phyloP scores from a whole-genome alignment of 2,113 vertebrate genomes.

The Echinops telfairi region DNA sequence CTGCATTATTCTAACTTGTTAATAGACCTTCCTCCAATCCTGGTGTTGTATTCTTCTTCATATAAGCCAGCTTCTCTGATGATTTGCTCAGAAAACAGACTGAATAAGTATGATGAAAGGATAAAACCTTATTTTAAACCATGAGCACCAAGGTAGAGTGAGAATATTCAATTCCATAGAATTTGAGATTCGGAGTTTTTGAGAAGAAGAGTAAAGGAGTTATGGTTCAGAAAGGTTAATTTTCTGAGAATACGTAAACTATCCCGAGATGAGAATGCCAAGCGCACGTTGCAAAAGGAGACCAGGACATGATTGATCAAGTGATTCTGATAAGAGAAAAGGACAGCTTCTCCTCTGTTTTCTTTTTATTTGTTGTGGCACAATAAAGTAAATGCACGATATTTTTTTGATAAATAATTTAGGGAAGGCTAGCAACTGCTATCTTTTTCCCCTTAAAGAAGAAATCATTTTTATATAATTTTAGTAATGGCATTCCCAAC shows the following conservation, averaged over 20 bases:
- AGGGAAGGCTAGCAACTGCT: conserved; percentile 35
- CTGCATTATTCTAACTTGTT: no score
- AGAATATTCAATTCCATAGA: not conserved
- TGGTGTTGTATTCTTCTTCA: no score
- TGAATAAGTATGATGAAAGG: no score
- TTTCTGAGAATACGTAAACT: not conserved
- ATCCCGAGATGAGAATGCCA: not conserved
- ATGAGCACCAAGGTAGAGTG: not conserved
- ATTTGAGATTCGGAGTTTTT: conserved; percentile 8
- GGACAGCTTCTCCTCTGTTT: not conserved
- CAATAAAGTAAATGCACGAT: not conserved
- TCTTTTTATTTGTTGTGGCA: conserved; percentile 29
- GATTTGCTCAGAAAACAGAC: no score
- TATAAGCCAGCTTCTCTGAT: no score
- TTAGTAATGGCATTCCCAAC: not conserved
- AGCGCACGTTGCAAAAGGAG: not conserved
- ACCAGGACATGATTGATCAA: not conserved
- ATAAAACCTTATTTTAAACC: not conserved
- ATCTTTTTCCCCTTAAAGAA: conserved; percentile 3
- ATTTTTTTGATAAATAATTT: conserved; percentile 7
- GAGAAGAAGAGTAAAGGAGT: not conserved
- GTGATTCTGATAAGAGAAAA: not conserved
- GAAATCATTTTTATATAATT: not conserved
- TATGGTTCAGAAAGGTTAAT: not conserved
- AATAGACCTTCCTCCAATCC: no score